Percentiles rank a stretch among this genome's conserved stretches.
Conservation (phyloP, 2,797 vertebrate genomes). For the Triplophysa yarkandensis region DNA sequence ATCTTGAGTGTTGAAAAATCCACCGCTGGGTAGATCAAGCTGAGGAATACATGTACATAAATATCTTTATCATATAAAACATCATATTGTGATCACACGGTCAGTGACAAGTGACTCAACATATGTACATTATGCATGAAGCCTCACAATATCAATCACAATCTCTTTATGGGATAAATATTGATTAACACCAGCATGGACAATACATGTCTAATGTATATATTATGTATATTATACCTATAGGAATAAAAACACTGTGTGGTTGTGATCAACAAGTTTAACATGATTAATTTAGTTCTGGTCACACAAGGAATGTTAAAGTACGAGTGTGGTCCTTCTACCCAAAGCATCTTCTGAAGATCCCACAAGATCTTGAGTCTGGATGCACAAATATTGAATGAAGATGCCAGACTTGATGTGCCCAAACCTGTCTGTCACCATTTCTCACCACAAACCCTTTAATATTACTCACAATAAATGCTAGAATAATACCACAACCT, state of each 20-base stretch:
- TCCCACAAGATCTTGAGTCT: conserved; percentile 67
- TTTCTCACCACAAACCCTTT: conserved; percentile 54
- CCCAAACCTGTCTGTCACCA: conserved; percentile 71
- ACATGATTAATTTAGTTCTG: no score
- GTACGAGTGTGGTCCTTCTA: no score
- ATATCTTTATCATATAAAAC: no score
- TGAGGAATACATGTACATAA: conserved; percentile 64
- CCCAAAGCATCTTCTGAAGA: conserved; percentile 59
- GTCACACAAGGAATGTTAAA: no score
- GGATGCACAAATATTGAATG: conserved; percentile 61
- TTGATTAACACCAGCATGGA: neutral
- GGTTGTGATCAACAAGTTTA: no score
- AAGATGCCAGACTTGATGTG: conserved; percentile 66
- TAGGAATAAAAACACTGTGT: no score
- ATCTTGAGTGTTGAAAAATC: conserved; percentile 80
- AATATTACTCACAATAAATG: conserved; percentile 27
- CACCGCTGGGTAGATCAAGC: conserved; percentile 79
- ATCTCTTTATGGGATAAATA: neutral
- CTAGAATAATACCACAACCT: no score
- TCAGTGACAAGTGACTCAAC: no score
- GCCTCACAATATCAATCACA: neutral
- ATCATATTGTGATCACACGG: neutral
- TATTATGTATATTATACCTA: no score
- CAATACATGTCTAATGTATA: no score
- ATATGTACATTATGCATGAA: neutral